Conservation (phyloP, 2,113 vertebrate species). For the Camarhynchus parvulus region DNA sequence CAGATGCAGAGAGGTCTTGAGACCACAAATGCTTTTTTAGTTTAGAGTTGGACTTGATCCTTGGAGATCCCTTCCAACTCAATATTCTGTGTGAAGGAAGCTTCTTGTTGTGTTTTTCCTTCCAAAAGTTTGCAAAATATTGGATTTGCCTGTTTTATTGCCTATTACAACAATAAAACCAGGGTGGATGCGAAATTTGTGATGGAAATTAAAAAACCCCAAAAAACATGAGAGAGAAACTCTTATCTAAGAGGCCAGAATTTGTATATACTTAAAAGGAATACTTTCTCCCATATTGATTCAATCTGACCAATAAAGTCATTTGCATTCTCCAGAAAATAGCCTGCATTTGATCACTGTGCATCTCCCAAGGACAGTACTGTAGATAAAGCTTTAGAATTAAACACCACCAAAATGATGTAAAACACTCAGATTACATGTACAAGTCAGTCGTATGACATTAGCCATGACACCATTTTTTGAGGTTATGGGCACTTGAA, state of each 20-base stretch:
- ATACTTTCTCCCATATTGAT: neutral
- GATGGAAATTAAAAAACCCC: neutral
- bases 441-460: neutral
- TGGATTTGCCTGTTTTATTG: neutral
- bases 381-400: neutral
- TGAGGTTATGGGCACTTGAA: neutral
- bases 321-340: neutral
- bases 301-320: neutral
- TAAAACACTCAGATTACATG: neutral
- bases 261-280: neutral
- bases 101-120: neutral
- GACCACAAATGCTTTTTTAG: neutral
- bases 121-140: neutral
- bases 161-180: neutral
- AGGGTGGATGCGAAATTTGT: neutral
- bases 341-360: neutral
- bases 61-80: neutral
- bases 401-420: neutral
- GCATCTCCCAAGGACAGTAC: neutral
- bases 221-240: neutral
- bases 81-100: neutral
- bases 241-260: neutral
- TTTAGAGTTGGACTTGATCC: neutral
- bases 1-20: neutral
- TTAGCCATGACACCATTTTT: neutral